Conservation (phyloP, 2,888 invertebrate genomes). For the Thymelicus lineola region DNA sequence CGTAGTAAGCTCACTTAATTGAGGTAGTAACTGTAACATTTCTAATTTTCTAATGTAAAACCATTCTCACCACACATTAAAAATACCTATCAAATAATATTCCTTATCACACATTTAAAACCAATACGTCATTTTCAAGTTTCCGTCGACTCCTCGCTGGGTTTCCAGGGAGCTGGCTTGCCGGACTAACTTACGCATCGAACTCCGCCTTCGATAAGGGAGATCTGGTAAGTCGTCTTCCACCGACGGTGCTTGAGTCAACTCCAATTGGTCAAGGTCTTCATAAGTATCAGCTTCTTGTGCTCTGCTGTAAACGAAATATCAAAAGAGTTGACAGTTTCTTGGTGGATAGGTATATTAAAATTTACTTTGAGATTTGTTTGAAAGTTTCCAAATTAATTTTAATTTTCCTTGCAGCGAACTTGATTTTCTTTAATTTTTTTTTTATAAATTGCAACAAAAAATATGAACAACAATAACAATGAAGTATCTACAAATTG, state of each 20-base stretch:
- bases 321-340: neutral
- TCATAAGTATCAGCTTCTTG: constrained; percentile 88
- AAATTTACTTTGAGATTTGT: no score
- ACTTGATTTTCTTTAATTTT: no score
- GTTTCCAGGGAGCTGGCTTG: constrained; percentile 94
- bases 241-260: constrained; percentile 65
- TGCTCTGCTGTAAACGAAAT: constrained; percentile 24
- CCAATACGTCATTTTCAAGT: constrained; percentile 95
- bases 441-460: no score
- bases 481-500: no score
- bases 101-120: constrained; percentile 79
- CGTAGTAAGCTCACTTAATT: no score
- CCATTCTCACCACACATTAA: no score
- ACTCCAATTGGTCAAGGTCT: constrained; percentile 87
- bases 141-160: constrained; percentile 91
- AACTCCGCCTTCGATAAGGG: constrained; percentile 71
- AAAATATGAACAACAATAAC: no score
- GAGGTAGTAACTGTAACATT: no score
- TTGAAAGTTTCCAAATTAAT: no score
- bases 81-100: no score
- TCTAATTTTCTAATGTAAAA: no score
- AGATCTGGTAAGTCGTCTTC: constrained; percentile 62
- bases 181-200: constrained; percentile 89
- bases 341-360: neutral
- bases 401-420: no score